Conservation (phyloP, 2,888 invertebrate genomes). For the Erebia ligea region DNA sequence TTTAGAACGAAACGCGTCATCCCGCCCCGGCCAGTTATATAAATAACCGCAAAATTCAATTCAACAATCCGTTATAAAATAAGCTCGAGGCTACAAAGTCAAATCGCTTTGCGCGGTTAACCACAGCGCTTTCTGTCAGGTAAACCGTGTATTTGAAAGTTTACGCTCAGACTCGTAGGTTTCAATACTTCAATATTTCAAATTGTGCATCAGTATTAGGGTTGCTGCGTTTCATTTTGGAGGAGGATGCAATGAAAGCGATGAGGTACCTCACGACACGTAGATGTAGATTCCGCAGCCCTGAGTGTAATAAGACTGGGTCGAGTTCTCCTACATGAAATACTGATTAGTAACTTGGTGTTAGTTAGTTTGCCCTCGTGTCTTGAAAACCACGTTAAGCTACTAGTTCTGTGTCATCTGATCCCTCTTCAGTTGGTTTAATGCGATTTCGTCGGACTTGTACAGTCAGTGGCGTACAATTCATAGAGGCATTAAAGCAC, state of each 20-base stretch:
- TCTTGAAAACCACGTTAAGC: no score
- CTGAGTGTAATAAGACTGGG: neutral
- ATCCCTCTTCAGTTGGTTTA: no score
- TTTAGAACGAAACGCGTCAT: slow-evolving; percentile 45
- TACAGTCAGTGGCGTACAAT: no score
- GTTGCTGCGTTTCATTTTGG: slow-evolving; percentile 55
- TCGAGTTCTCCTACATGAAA: no score
- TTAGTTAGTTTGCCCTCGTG: no score
- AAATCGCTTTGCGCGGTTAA: slow-evolving; percentile 81
- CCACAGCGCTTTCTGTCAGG: slow-evolving; percentile 75
- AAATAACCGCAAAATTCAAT: slow-evolving; percentile 83
- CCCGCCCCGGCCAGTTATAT: slow-evolving; percentile 70
- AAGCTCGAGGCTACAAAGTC: slow-evolving; percentile 78
- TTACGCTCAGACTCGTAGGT: slow-evolving; percentile 64
- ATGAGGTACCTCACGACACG: slow-evolving; percentile 36
- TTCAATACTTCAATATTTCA: slow-evolving; percentile 65
- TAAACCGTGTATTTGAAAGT: slow-evolving; percentile 75
- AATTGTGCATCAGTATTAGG: slow-evolving; percentile 54
- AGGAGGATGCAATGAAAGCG: slow-evolving; percentile 56
- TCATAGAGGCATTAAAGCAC: no score
- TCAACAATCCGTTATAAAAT: slow-evolving; percentile 81
- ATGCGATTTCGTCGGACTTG: no score
- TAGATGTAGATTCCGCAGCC: neutral
- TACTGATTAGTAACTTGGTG: no score
- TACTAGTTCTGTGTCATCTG: no score